Base-by-base conservation (phyloP, 2,888 invertebrate species). In the Lapara coniferarum region DNA sequence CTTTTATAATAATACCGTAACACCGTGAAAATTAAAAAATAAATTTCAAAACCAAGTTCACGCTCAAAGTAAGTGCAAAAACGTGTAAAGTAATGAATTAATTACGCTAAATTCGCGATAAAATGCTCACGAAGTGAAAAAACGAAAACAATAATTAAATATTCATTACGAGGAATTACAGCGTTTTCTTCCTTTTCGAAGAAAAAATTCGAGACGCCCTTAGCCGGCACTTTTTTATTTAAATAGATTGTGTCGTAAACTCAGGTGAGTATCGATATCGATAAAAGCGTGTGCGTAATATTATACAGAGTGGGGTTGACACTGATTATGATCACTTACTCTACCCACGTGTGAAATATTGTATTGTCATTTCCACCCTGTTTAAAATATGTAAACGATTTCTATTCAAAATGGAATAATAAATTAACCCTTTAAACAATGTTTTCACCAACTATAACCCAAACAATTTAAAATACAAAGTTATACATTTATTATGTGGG, bases 111-210 rank as follows among this genome's bases (percentile, higher is more conserved):
- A 87, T 88, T 88, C 83, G 85, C 81, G 84, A 81, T 84, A 80
- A 84, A 81, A 83, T 79, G 78, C 81, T 81, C 71, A 46, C 46
- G 46, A 46, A 19, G 51, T 49, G 44, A 58, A 72, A 82, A 85
- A 83, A 82, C 81, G 71, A 81, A 86, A 89, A 88, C 84, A 90
- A 89, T 86, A 87, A 89, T 90, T 91, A 89, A 90, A 91, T 90
- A 91, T 90, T 91, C 90, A 91, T 91, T 89, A 89, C 81, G 74
- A 74, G 79, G 83, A 87, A 89, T 91, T 89, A 90, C 85, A 86
- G 82, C 85, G 81, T 85, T 85, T 81, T 78, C 80, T 85, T 85
- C 82, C 78, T 83, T 84, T 79, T 81, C 73, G 70, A 71, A 75
- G 76, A 74, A 78, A 81, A 85, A 84, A 80, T 85, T 82, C 76